phyloP scores from a whole-genome alignment of 2,888 invertebrate species.

The Aplocera efformata region DNA sequence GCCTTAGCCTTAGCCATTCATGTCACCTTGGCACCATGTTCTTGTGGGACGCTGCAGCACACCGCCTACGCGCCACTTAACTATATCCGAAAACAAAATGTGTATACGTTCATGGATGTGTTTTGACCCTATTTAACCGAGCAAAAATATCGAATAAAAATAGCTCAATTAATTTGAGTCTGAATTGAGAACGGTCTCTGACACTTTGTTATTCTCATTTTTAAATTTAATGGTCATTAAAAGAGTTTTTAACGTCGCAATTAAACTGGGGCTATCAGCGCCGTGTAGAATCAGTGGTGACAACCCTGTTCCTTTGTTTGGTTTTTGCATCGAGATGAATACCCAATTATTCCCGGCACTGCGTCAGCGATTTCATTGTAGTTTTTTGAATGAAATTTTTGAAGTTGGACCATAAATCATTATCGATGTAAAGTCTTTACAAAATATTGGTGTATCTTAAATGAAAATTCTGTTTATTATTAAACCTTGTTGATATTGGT shows the following conservation, averaged over 20 bases:
- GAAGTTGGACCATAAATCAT: conserved; percentile 3
- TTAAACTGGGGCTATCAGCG: conserved; percentile 22
- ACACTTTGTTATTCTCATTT: conserved; percentile 18
- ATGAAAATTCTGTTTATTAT: too few species aligned
- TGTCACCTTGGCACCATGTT: too few species aligned
- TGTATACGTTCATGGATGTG: conserved; percentile 5
- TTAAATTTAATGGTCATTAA: conserved; percentile 29
- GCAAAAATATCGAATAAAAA: conserved; percentile 7
- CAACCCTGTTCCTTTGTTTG: conserved; percentile 40
- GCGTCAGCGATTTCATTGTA: conserved; percentile 45
- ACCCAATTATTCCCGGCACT: conserved; percentile 35
- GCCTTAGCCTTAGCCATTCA: too few species aligned
- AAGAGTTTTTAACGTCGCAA: conserved; percentile 26
- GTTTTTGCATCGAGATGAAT: conserved; percentile 40
- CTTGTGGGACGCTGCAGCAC: too few species aligned
- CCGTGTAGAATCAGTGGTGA: conserved; percentile 23
- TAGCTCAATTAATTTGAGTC: conserved; percentile 19
- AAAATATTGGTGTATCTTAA: too few species aligned
- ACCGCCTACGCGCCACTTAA: too few species aligned
- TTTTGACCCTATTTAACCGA: conserved; percentile 7
- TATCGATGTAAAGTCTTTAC: background rate
- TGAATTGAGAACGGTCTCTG: conserved; percentile 17
- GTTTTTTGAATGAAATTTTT: conserved; percentile 12
- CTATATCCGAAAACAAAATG: too few species aligned
- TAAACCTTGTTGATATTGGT: too few species aligned